Percentiles rank a stretch among this genome's conserved stretches.
Evolutionary conservation across 2,888 invertebrate genomes (phyloP).

Genomic region (Cynaeus angustus): DNA sequence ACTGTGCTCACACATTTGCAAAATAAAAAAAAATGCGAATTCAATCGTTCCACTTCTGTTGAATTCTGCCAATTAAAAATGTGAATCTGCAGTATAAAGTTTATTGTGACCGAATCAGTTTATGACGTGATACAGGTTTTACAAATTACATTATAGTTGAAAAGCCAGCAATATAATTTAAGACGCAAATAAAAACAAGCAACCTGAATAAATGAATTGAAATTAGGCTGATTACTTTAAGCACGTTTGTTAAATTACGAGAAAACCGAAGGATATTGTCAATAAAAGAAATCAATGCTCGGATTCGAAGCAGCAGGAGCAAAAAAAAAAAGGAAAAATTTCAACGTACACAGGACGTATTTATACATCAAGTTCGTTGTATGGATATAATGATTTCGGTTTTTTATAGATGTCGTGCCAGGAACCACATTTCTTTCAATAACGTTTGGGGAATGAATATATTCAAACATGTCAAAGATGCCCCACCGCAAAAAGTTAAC

Average conservation of each 20-base stretch:
- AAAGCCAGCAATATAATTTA: conserved; percentile 46
- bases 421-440: conserved; percentile 54
- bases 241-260: conserved; percentile 45
- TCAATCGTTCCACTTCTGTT: too few relatives aligned
- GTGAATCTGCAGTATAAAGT: conserved; percentile 20
- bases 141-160: conserved; percentile 47
- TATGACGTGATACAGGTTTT: conserved; percentile 47
- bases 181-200: conserved; percentile 40
- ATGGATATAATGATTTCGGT: conserved; percentile 47
- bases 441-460: conserved; percentile 56
- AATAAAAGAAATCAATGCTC: conserved; percentile 52
- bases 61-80: too few relatives aligned
- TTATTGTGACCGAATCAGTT: conserved; percentile 43
- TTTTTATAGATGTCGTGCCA: conserved; percentile 55
- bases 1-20: too few relatives aligned
- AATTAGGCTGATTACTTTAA: conserved; percentile 48
- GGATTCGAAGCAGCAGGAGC: conserved; percentile 31
- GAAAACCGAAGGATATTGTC: conserved; percentile 24
- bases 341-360: conserved; percentile 27
- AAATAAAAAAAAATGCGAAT: too few relatives aligned
- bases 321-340: conserved; percentile 42
- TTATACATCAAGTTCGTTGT: conserved; percentile 32
- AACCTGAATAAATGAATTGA: conserved; percentile 49
- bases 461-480: conserved; percentile 58
- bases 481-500: conserved; percentile 54